These are phyloP conservation scores for Tetragnatha montana DNA, from an alignment of 2,888 invertebrate genomes.

Conservation along the genomic window DNA sequence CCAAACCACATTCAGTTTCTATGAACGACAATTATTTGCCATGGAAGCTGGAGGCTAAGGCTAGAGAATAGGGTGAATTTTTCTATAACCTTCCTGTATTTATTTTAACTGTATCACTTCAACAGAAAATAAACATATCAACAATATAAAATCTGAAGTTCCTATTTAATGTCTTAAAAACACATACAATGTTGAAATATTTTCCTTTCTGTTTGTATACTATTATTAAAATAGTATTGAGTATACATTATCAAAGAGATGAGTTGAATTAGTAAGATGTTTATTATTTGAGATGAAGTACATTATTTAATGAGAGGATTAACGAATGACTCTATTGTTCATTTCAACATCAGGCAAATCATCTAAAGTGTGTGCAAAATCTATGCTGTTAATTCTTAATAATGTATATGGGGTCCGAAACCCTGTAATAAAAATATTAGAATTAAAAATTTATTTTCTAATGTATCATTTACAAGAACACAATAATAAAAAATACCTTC, in stretches of 20 bases:
- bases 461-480: not conserved
- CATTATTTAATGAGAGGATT: not conserved
- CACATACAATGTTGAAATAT: too few species aligned
- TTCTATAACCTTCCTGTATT: too few species aligned
- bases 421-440: constrained; percentile 42
- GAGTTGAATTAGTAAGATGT: not conserved
- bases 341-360: constrained; percentile 53
- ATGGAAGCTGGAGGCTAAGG: too few species aligned
- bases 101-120: too few species aligned
- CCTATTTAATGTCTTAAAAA: too few species aligned
- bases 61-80: too few species aligned
- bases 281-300: not conserved
- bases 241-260: not conserved
- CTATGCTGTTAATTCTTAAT: constrained; percentile 61
- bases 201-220: too few species aligned
- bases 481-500: not conserved
- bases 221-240: not conserved
- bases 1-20: too few species aligned
- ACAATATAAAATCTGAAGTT: too few species aligned
- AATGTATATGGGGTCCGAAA: constrained; percentile 65
- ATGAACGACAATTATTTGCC: too few species aligned
- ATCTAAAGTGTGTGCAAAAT: constrained; percentile 56
- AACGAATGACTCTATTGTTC: constrained; percentile 53
- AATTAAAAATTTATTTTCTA: too few species aligned
- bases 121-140: too few species aligned